A percentile compares a stretch with the other conserved stretches of the same genome.
Conservation (phyloP, 2,113 vertebrate species). For the Recurvirostra avosetta region DNA sequence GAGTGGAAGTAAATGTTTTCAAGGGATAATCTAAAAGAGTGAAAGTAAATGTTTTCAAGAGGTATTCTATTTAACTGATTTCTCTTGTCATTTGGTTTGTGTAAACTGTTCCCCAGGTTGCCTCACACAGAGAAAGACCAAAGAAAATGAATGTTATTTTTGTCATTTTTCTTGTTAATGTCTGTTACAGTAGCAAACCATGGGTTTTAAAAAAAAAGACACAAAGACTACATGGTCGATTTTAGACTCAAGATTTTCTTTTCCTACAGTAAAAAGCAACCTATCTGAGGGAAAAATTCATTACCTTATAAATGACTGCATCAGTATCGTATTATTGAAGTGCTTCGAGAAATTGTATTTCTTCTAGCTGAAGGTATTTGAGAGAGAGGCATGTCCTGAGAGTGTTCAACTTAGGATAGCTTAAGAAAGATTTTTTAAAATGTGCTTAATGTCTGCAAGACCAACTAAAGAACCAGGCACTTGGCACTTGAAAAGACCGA, state of each 20-base stretch:
- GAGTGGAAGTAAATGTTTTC: background rate
- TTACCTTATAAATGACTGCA: background rate
- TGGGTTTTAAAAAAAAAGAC: background rate
- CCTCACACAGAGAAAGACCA: background rate
- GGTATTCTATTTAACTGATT: background rate
- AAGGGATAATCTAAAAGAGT: background rate
- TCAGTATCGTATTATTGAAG: background rate
- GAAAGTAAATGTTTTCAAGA: background rate
- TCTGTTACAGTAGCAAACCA: background rate
- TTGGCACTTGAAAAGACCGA: background rate
- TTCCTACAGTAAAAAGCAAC: background rate
- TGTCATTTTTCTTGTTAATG: background rate
- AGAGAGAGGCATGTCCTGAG: background rate
- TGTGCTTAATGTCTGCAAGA: background rate
- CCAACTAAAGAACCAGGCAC: background rate
- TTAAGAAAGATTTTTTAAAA: background rate
- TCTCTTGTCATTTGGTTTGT: background rate
- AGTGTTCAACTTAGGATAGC: background rate
- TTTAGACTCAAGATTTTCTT: background rate
- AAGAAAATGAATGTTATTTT: background rate
- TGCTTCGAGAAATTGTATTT: background rate
- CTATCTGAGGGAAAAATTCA: background rate
- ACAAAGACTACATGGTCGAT: background rate
- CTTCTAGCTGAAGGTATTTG: no score
- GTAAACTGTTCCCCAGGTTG: background rate